Base-by-base conservation (phyloP, 2,888 invertebrate genomes). In the Tanypteryx hageni region DNA sequence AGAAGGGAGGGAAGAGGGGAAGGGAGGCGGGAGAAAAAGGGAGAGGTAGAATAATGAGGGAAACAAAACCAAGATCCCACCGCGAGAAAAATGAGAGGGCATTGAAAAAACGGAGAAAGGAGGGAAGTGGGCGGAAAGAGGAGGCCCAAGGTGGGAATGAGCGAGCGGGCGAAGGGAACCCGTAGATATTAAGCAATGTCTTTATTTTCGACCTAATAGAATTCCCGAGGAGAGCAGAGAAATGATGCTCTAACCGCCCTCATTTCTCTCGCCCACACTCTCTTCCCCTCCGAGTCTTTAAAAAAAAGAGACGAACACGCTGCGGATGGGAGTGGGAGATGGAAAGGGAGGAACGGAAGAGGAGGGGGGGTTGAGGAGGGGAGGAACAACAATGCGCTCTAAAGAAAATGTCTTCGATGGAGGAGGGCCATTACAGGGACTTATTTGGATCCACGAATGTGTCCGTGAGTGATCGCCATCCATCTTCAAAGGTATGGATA, bases 141-240 rank as follows among this genome's bases (percentile, higher is more conserved):
- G 76, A 27, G 22, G 27, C 22, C 76, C 76, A 18, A 68, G 68
- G n/a, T 76, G 76, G 76, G 18, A 76, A 76, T 27, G 76, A 76
- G 44, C 44, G 44, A 44, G 44, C 44, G 44, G 27, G 76, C 8
- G 76, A 76, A 76, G 76, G 76, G 76, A 22, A 76, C 22, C 76
- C 76, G 76, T 76, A 76, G 76, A 76, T 76, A 76, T 76, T 76
- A 76, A 76, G 76, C 76, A 76, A 76, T 76, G 76, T 76, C 76
- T 76, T 76, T 76, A 76, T 76, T 76, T 76, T 76, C 76, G 76
- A 27, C 76, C 76, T 76, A 76, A 76, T 76, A 76, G 76, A 76
- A 76, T 76, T 76, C 76, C 76, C 4, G 76, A 76, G 76, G 76
- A 76, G 44, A 44, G 44, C 5, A 5, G 44, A 44, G 76, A 76